Base-by-base conservation (phyloP, 2,888 invertebrate species). In the Microctonus hyperodae region DNA sequence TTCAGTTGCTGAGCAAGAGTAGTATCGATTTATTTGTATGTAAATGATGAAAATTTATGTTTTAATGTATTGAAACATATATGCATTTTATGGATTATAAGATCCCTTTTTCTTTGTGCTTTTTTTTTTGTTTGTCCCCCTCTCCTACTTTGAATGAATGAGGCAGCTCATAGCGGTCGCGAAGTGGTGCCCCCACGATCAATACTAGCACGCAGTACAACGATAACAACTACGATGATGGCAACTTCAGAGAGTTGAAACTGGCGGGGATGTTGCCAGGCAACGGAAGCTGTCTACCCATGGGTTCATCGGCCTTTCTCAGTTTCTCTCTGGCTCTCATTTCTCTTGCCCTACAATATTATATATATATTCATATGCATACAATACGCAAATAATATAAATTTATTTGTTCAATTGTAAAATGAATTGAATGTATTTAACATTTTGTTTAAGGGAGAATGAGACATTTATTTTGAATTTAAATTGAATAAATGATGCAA, bases 231-330 rank as follows among this genome's bases (percentile, higher is more conserved):
- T 79, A 78, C 71, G 79, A 74, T 77, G 70, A 65, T 63, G 70
- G 78, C 69, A 75, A 78, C 81, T 72, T 69, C 73, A 79, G 81
- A 79, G 81, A 77, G 73, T 72, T 74, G 77, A 74, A 83, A 85
- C 86, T 81, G 85, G 86, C 81, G 85, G 86, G 81, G 86, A 80
- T 79, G 84, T 85, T 85, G 85, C 85, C 83, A 81, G 74, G 82
- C 85, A 83, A 83, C 85, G 84, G 82, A 83, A 81, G 83, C 83
- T 81, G 81, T 83, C 89, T 87, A 86, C 87, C 86, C 76, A 79
- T 79, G 81, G 76, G 82, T 82, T 81, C 83, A 81, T 85, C 85
- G 85, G 81, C 86, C 85, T 80, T 79, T 73, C 69, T 70, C 73
- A 72, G 69, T 73, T 73, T 73, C 80, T 84, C 79, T 81, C 79